phyloP scores from a whole-genome alignment of 2,797 vertebrate species.

The Phylloscopus collybita region DNA sequence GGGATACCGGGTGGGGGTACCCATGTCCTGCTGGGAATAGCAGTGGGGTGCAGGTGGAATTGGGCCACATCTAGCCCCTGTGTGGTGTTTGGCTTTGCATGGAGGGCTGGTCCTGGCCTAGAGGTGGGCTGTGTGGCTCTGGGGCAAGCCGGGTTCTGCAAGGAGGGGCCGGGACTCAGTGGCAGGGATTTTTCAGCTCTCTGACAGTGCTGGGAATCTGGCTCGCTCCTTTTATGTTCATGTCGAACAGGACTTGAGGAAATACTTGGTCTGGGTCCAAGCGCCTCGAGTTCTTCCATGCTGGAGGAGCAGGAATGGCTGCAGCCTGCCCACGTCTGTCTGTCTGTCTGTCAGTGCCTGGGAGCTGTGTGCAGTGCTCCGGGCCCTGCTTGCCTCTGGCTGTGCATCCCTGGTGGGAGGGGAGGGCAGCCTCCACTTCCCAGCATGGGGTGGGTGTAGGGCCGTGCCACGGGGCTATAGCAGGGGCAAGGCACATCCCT shows the following conservation, averaged over 20 bases:
- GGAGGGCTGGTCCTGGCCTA: neutral
- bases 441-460: rapidly evolving
- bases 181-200: constrained; percentile 37
- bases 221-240: constrained; percentile 70
- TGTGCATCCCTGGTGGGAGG: neutral
- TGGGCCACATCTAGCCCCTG: rapidly evolving
- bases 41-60: neutral
- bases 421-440: neutral
- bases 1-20: rapidly evolving
- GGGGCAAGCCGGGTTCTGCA: rapidly evolving
- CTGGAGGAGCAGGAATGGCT: constrained; percentile 60
- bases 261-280: constrained; percentile 55
- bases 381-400: neutral
- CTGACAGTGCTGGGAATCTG: constrained; percentile 40
- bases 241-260: constrained; percentile 59
- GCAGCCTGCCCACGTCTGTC: constrained; percentile 17
- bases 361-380: neutral
- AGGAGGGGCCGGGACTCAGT: neutral
- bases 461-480: rapidly evolving
- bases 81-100: neutral
- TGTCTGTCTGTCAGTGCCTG: constrained; percentile 39
- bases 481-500: neutral
- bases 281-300: constrained; percentile 38
- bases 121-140: neutral
- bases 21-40: rapidly evolving